Evolutionary conservation across 2,888 invertebrate genomes (phyloP).

Genomic region (Callyntrura sp.): DNA sequence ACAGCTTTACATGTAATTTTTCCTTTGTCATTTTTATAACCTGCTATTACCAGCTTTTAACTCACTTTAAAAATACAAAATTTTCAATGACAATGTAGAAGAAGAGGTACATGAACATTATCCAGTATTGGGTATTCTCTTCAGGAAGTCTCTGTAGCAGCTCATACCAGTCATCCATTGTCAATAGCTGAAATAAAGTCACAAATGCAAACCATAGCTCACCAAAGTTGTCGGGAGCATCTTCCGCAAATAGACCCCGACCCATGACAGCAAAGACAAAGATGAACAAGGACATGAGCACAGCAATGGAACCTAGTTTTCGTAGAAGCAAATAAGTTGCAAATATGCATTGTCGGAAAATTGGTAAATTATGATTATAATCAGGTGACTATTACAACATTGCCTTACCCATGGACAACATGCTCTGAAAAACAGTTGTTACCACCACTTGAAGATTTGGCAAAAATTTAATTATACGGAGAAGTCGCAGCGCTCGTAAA

Average conservation of each 20-base stretch:
- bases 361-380: too few species aligned
- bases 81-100: slow-evolving; percentile 84
- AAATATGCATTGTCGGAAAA: too few species aligned
- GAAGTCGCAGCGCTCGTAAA: slow-evolving; percentile 79
- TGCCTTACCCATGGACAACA: slow-evolving; percentile 84
- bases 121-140: slow-evolving; percentile 66
- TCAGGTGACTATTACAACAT: too few species aligned
- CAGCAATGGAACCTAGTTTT: slow-evolving; percentile 84
- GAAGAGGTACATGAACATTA: slow-evolving; percentile 84
- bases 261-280: slow-evolving; percentile 85
- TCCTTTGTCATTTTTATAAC: too few species aligned
- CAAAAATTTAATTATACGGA: slow-evolving; percentile 82
- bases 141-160: slow-evolving; percentile 41
- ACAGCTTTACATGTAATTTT: too few species aligned
- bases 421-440: slow-evolving; percentile 84
- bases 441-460: slow-evolving; percentile 84
- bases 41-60: too few species aligned
- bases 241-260: slow-evolving; percentile 84
- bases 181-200: slow-evolving; percentile 86
- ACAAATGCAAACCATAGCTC: slow-evolving; percentile 85
- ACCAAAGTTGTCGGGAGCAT: slow-evolving; percentile 84
- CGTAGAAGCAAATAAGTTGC: too few species aligned
- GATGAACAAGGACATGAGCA: slow-evolving; percentile 84
- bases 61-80: slow-evolving; percentile 84
- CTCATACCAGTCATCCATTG: slow-evolving; percentile 85